Evolutionary conservation across 2,113 vertebrate genomes (phyloP).

Genomic region (Pitta sordida): DNA sequence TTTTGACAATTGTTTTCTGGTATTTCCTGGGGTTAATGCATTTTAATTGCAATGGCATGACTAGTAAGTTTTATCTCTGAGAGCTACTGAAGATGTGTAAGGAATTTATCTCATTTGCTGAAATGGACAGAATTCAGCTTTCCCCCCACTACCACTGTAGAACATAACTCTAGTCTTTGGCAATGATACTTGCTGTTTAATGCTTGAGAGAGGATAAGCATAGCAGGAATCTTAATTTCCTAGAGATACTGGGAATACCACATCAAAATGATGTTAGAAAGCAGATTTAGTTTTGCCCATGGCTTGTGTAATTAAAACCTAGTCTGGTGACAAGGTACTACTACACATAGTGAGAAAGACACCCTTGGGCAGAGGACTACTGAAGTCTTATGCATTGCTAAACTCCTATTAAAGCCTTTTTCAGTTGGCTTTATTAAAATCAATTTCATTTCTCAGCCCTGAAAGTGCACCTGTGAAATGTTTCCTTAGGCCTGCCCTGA

Average conservation of each 20-base stretch:
- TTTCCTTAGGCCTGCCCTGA: not conserved
- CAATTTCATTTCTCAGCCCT: not conserved
- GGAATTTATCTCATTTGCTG: not conserved
- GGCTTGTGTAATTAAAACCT: slow-evolving; percentile 54
- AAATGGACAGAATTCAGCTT: not conserved
- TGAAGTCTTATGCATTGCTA: not conserved
- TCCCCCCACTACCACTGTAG: not conserved
- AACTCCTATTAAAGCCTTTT: slow-evolving; percentile 29
- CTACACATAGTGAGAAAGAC: not conserved
- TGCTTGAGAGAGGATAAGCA: not conserved
- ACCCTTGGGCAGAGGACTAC: slow-evolving; percentile 1
- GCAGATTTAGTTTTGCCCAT: slow-evolving; percentile 22
- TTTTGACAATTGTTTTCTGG: not conserved
- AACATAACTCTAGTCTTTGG: not conserved
- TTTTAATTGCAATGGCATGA: not conserved
- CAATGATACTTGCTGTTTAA: not conserved
- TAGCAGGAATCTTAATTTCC: slow-evolving; percentile 12
- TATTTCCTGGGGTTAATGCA: not conserved
- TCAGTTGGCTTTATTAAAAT: slow-evolving; percentile 31
- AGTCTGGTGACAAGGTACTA: slow-evolving; percentile 12
- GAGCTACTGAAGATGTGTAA: not conserved
- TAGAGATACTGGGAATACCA: not conserved
- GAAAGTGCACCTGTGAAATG: not conserved
- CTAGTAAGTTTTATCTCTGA: not conserved
- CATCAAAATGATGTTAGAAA: slow-evolving; percentile 40